Evolutionary conservation across 2,797 vertebrate species (phyloP).

Genomic region (Lepidocolaptes lacrymiger): DNA sequence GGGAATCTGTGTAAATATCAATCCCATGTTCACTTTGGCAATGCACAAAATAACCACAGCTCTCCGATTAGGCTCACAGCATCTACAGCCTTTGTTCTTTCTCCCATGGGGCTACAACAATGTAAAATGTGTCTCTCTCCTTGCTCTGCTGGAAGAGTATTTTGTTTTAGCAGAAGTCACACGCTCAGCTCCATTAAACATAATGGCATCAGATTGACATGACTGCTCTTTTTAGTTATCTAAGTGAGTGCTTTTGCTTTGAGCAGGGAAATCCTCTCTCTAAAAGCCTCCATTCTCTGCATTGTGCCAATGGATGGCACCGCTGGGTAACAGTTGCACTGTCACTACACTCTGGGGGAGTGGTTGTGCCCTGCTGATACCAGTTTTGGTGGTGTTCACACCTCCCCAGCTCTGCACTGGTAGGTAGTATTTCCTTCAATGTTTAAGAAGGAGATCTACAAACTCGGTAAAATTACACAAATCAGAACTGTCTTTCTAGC

Average conservation of each 20-base stretch:
- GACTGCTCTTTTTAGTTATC: constrained; percentile 28
- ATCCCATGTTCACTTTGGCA: neutral
- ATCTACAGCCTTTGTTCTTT: neutral
- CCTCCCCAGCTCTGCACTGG: neutral
- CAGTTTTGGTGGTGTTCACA: neutral
- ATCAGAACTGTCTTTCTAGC: neutral
- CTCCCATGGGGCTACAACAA: neutral
- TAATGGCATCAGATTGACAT: constrained; percentile 36
- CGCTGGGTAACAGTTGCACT: neutral
- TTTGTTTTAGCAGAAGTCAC: constrained; percentile 20
- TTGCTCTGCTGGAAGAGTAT: neutral
- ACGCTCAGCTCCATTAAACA: constrained; percentile 35
- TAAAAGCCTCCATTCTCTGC: constrained; percentile 13
- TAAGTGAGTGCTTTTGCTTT: neutral
- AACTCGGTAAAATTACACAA: neutral
- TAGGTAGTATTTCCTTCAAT: neutral
- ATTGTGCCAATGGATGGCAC: neutral
- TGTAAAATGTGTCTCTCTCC: neutral
- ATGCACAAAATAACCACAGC: neutral
- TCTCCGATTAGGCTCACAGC: neutral
- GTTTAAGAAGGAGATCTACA: neutral
- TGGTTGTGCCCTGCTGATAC: neutral
- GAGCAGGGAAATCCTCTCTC: neutral
- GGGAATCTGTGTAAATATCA: neutral
- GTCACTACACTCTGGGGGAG: neutral